Evolutionary conservation across 1,140 invertebrate genomes (phyloP).

Genomic region (Aplysia californica): DNA sequence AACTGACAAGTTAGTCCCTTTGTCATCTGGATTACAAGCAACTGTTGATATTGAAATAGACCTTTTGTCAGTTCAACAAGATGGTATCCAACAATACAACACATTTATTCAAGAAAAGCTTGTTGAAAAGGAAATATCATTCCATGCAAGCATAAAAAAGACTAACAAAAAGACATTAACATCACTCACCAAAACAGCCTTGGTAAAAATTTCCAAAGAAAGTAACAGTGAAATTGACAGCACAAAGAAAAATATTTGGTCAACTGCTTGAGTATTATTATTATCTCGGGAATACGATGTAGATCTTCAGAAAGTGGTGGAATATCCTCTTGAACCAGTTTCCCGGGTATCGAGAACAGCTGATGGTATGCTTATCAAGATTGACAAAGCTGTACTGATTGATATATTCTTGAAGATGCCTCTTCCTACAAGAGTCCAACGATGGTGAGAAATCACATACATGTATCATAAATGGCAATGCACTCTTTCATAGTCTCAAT

Average conservation of each 20-base stretch:
- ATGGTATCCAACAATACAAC: conserved; percentile 7
- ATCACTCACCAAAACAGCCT: conserved; percentile 4
- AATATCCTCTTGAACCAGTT: conserved; percentile 6
- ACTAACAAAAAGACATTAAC: not conserved
- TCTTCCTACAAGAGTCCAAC: not conserved
- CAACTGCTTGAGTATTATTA: not conserved
- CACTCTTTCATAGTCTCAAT: not conserved
- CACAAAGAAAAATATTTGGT: conserved; percentile 2
- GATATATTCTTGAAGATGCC: not conserved
- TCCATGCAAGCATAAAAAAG: not conserved
- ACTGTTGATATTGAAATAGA: conserved; percentile 15
- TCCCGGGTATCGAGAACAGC: not conserved
- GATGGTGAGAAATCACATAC: not conserved
- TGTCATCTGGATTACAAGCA: conserved; percentile 22
- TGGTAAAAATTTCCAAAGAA: conserved; percentile 3
- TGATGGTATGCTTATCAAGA: conserved; percentile 1
- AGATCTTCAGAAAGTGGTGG: conserved; percentile 2
- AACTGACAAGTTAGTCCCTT: conserved; percentile 22
- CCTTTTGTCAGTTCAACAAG: conserved; percentile 2
- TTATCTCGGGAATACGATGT: not conserved
- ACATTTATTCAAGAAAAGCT: not conserved
- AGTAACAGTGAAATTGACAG: not conserved
- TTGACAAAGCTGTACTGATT: conserved; percentile 1
- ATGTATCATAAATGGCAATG: not conserved
- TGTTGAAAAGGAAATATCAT: conserved; percentile 8